phyloP scores from a whole-genome alignment of 2,797 vertebrate genomes.

The Acanthornis magna region DNA sequence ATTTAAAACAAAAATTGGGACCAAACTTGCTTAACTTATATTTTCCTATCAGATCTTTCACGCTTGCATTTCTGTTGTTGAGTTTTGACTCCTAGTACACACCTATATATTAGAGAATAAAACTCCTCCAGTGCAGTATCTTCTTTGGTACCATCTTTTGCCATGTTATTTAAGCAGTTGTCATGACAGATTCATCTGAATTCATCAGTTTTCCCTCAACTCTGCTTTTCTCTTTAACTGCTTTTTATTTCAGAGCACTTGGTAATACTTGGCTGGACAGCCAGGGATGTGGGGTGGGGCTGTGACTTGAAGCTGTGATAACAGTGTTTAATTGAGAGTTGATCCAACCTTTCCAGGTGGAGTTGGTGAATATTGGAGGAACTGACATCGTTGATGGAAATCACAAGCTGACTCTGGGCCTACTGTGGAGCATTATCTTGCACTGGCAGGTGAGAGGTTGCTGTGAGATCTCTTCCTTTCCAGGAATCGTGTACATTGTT shows the following conservation, averaged over 20 bases:
- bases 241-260: not conserved
- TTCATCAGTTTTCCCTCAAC: not conserved
- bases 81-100: not conserved
- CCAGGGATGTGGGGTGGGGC: not conserved
- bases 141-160: not conserved
- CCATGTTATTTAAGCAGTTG: not conserved
- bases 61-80: not conserved
- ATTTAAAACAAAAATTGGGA: not conserved
- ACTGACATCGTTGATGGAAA: constrained; percentile 98
- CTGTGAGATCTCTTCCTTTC: not conserved
- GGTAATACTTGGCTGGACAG: not conserved
- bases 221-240: not conserved
- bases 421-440: constrained; percentile 97
- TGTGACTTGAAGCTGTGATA: not conserved
- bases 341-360: constrained; percentile 80
- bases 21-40: not conserved
- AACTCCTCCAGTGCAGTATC: not conserved
- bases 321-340: not conserved
- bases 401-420: constrained; percentile 92
- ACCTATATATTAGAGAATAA: not conserved
- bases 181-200: not conserved
- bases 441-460: constrained; percentile 93
- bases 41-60: not conserved
- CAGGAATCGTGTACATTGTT: not conserved
- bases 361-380: constrained; percentile 96